phyloP scores from a whole-genome alignment of 2,888 invertebrate genomes.

The Biston betularia region DNA sequence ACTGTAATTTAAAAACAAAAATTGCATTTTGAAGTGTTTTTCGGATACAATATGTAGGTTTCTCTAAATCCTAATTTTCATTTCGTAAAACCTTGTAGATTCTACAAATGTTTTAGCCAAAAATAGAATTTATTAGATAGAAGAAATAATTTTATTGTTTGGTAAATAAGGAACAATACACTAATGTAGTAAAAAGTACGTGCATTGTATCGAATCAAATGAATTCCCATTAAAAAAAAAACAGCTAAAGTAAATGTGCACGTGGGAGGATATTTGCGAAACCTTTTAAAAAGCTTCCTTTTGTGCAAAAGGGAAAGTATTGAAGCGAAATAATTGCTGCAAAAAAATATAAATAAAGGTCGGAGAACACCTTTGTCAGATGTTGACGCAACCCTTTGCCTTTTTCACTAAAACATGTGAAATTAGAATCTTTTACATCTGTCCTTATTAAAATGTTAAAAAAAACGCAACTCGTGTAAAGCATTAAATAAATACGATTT shows the following conservation, averaged over 20 bases:
- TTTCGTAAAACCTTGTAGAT: neutral
- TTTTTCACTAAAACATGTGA: constrained; percentile 41
- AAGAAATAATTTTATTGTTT: no score
- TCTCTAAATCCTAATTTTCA: neutral
- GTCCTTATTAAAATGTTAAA: constrained; percentile 22
- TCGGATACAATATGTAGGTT: no score
- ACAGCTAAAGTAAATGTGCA: constrained; percentile 45
- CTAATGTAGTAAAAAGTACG: no score
- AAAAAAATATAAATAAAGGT: constrained; percentile 67
- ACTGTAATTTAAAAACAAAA: neutral
- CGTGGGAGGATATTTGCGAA: constrained; percentile 80
- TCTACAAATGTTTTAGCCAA: neutral
- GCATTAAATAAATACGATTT: neutral
- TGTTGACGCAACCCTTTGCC: constrained; percentile 64
- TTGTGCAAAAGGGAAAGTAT: constrained; percentile 77
- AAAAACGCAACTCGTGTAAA: neutral
- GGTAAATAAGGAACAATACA: no score
- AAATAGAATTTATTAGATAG: neutral
- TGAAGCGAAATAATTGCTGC: constrained; percentile 69
- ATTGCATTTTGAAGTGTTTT: neutral
- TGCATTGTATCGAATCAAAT: neutral
- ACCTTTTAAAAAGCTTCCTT: constrained; percentile 72
- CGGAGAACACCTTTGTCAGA: constrained; percentile 67
- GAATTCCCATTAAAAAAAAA: constrained; percentile 9
- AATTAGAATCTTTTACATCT: constrained; percentile 45